phyloP scores from a whole-genome alignment of 1,140 invertebrate species.

The Lepidotrigona ventralis region DNA sequence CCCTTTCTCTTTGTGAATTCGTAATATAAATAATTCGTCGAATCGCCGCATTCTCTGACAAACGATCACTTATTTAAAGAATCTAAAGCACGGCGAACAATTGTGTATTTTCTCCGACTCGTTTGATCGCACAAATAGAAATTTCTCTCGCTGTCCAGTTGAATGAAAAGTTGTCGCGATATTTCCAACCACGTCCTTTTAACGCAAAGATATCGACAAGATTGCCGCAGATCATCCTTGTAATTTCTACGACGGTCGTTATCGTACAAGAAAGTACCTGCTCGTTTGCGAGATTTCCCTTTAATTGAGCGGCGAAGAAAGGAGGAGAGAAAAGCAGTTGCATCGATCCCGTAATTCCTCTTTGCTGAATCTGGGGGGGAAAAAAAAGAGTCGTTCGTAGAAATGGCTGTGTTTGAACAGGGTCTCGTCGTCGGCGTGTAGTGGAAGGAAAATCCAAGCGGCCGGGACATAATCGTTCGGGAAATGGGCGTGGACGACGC shows the following conservation, averaged over 20 bases:
- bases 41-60: not conserved
- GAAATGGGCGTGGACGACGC: conserved; percentile 49
- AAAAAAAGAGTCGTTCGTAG: no score
- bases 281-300: not conserved
- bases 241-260: not conserved
- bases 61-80: not conserved
- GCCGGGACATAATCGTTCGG: conserved; percentile 58
- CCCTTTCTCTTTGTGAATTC: no score
- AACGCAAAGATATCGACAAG: not conserved
- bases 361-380: not conserved
- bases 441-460: conserved; percentile 35
- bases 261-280: not conserved
- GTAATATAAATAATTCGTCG: no score
- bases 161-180: not conserved
- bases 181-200: not conserved
- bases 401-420: conserved; percentile 4
- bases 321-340: not conserved
- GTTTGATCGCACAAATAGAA: not conserved
- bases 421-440: not conserved
- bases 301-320: not conserved
- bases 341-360: not conserved
- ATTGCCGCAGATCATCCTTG: not conserved
- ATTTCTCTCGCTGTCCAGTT: not conserved
- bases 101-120: not conserved
- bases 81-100: not conserved